These are phyloP conservation scores for Odobenus rosmarus DNA, from an alignment of 2,113 vertebrate genomes.

Conservation along the genomic window DNA sequence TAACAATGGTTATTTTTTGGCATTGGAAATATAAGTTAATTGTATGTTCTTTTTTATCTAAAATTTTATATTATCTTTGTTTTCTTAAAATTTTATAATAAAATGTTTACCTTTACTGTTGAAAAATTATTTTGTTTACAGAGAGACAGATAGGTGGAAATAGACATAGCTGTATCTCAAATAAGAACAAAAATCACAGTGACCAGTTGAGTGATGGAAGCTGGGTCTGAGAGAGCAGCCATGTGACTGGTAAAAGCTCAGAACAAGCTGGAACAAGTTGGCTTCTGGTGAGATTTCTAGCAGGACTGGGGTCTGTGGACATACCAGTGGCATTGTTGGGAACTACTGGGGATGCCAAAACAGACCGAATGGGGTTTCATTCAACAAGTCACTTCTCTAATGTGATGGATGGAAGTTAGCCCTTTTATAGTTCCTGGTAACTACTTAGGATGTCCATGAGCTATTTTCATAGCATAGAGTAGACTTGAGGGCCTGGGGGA, in stretches of 20 bases:
- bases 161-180: not conserved
- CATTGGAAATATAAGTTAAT: not conserved
- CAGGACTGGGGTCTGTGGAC: not conserved
- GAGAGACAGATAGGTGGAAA: not conserved
- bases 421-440: accelerated
- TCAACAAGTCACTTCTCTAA: not conserved
- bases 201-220: not conserved
- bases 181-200: not conserved
- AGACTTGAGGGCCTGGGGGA: not conserved
- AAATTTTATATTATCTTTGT: not conserved
- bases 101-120: not conserved
- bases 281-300: too few relatives aligned
- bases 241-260: not conserved
- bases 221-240: not conserved
- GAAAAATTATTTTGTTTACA: not conserved
- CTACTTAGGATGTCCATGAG: too few relatives aligned
- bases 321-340: too few relatives aligned
- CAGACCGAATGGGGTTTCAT: accelerated
- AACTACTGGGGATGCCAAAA: too few relatives aligned
- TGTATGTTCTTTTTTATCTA: not conserved
- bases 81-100: not conserved
- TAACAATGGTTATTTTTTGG: not conserved
- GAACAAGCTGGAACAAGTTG: not conserved
- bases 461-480: not conserved
- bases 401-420: not conserved